Evolutionary conservation across 2,888 invertebrate genomes (phyloP).

Genomic region (Netelia inedita): DNA sequence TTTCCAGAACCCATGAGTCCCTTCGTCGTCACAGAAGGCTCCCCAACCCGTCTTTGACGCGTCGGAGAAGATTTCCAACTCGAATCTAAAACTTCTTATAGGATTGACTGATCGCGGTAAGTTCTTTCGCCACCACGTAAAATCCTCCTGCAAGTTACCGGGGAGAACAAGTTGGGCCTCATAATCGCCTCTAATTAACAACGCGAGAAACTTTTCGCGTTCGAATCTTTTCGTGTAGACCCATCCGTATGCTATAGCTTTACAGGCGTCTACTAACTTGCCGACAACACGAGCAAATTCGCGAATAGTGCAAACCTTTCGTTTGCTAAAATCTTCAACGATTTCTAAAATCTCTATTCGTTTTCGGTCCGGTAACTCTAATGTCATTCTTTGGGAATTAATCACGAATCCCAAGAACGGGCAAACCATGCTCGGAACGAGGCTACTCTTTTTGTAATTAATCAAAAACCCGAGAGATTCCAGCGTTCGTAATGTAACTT

Average conservation of each 20-base stretch:
- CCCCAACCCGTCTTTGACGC: constrained; percentile 38
- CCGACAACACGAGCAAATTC: constrained; percentile 47
- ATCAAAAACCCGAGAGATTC: constrained; percentile 48
- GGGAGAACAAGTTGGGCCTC: constrained; percentile 41
- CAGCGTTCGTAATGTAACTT: not conserved
- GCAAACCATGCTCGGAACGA: constrained; percentile 32
- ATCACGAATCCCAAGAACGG: constrained; percentile 42
- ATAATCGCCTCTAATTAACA: constrained; percentile 44
- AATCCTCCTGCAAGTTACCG: constrained; percentile 39
- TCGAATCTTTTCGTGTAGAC: constrained; percentile 55
- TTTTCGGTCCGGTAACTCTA: constrained; percentile 42
- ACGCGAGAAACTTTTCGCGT: constrained; percentile 29
- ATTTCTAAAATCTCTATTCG: not conserved
- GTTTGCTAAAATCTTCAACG: constrained; percentile 15
- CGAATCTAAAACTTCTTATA: constrained; percentile 42
- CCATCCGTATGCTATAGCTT: constrained; percentile 52
- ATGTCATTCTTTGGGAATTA: constrained; percentile 36
- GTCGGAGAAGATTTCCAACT: constrained; percentile 49
- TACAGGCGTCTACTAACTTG: constrained; percentile 65
- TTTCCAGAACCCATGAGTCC: too few species aligned
- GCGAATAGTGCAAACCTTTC: constrained; percentile 33
- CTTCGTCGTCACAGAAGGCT: too few species aligned
- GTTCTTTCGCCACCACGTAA: constrained; percentile 57
- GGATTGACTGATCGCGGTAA: constrained; percentile 30
- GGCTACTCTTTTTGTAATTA: constrained; percentile 44